Base-by-base conservation (phyloP, 2,113 vertebrate species). In the Lichenostomus cassidix region DNA sequence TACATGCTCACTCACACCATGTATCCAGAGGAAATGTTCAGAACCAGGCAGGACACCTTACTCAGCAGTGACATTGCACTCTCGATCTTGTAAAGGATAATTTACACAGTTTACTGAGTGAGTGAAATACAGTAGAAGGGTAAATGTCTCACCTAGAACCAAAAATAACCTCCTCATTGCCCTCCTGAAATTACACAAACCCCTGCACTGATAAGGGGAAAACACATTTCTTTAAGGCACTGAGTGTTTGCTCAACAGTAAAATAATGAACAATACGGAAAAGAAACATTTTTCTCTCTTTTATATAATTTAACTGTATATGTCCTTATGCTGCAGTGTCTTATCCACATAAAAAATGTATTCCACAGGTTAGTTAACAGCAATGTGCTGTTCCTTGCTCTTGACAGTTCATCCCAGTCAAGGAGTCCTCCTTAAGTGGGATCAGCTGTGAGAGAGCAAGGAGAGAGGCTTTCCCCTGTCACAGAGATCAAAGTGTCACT, bases 21-120 rank as follows among this genome's bases (percentile, higher is more conserved):
- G 46, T 88, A 60, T 80, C 53, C 53, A 27, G 70, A 80, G 53
- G 62, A 93, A 77, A 77, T 22, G 11, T 91, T 91, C 52, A 82
- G 60, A 95, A 22, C 44, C 64, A 63, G 59, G n/a, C 85, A 80
- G 83, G 60, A 90, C 39, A 59, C 67, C 83, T 94, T 93, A 81
- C 42, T 93, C 88, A 93, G 90, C 92, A 88, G 53, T 93, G 83
- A 50, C 68, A 74, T 77, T 76, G 79, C 27, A 4, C n/a, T 82
- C 37, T 33, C 1, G 1, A 53, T 64, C 22, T 53, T 83, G 47
- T 67, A 75, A 59, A 12, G 52, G 29, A 70, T 74, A 77, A 95
- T 89, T 89, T 92, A 44, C 89, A 86, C 59, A 31, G 49, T 65
- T 80, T 86, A 69, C 71, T 31, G 71, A 77, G 28, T 44, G 76